Evolutionary conservation across 2,113 vertebrate species (phyloP).

Genomic region (Thamnophis sirtalis): DNA sequence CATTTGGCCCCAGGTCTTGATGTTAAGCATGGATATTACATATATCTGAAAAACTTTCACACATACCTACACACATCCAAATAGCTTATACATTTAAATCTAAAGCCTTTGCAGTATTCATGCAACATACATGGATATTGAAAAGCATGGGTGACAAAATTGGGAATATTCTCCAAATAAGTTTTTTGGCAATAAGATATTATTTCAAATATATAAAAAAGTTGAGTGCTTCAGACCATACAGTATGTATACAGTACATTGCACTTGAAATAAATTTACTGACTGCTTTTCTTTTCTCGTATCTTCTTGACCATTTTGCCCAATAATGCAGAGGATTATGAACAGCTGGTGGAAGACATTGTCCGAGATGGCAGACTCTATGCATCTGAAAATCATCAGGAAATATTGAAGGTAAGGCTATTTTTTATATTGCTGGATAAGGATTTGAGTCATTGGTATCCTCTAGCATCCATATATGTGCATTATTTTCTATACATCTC

Average conservation of each 20-base stretch:
- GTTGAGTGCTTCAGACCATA: not conserved
- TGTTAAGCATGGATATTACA: not conserved
- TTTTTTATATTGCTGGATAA: not conserved
- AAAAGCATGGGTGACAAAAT: not conserved
- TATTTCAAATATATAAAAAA: not conserved
- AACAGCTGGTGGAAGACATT: conserved; percentile 96
- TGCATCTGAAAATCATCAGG: conserved; percentile 96
- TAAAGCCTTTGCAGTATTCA: not conserved
- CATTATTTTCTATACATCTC: not conserved
- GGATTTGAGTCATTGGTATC: not conserved
- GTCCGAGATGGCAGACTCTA: conserved; percentile 94
- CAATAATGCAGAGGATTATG: conserved; percentile 87
- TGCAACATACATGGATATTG: not conserved
- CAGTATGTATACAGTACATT: not conserved
- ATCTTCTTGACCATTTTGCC: not conserved
- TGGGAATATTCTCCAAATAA: not conserved
- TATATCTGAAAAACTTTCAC: not conserved
- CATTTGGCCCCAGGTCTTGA: not conserved
- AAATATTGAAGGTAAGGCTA: conserved; percentile 88
- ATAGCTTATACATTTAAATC: not conserved
- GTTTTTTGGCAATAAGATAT: not conserved
- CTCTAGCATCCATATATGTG: not conserved
- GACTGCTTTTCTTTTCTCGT: not conserved
- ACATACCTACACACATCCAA: not conserved
- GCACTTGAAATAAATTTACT: not conserved